Base-by-base conservation (phyloP, 2,797 vertebrate species). In the Sebastes steindachneri region DNA sequence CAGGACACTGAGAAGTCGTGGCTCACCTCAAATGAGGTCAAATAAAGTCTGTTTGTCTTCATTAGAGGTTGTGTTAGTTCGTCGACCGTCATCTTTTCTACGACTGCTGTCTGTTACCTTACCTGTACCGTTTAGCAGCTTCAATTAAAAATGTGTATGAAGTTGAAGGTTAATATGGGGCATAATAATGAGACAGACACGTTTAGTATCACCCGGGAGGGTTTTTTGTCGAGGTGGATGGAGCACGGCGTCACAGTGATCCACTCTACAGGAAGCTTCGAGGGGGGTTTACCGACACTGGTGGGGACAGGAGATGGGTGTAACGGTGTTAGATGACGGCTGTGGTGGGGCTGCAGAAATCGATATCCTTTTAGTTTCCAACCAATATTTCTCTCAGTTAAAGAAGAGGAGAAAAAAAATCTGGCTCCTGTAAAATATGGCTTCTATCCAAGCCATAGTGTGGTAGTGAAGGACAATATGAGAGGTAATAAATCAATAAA, bases 361-460 rank as follows among this genome's bases (percentile, higher is more conserved):
- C 82, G 83, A 89, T 90, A 85, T 33, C 29, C 65, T 80, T 83
- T 86, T 70, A 83, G 71, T 70, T 70, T 78, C 54, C 62, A 60
- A 70, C 41, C 60, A 75, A 63, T 75, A 70, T 68, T 73, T 90
- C 71, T 84, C 66, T 84, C 62, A 60, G 45, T 68, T 51, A 58
- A 75, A 67, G 6, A 62, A 4, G 17, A 48, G 15, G 7, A 48
- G 7, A 8, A 48, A 48, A 48, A 19, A 19, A 48, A 19, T 48
- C 1, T 31, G 28, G 37, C 14, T 63, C 1, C 19, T 55, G 45
- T 68, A 37, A 80, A 71, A 59, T 21, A 69, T 35, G 29, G 37
- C 28, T 48, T 63, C 31, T 19, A 25, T 73, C 19, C 63, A 63
- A 58, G 33, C 41, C n/a, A 33, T 6, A 15, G 63, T 9, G 7